These are phyloP conservation scores for Pseudomyrmex gracilis DNA, from an alignment of 1,140 invertebrate genomes.

Conservation along the genomic window DNA sequence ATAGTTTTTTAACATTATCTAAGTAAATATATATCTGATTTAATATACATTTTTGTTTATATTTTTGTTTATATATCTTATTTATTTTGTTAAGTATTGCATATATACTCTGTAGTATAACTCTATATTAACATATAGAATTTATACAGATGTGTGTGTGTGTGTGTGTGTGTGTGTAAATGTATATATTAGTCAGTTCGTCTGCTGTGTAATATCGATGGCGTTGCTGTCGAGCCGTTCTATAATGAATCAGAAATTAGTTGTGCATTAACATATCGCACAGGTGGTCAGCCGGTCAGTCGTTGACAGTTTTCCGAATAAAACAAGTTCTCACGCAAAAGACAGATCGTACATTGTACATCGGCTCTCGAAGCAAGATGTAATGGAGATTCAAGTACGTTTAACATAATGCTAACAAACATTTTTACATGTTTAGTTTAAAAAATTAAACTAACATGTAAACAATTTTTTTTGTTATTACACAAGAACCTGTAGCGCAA, in stretches of 20 bases:
- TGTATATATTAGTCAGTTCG: slow-evolving; percentile 14
- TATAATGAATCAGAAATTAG: slow-evolving; percentile 74
- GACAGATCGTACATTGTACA: slow-evolving; percentile 17
- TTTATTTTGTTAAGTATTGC: no score
- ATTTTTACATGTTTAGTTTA: no score
- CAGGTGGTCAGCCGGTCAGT: slow-evolving; percentile 65
- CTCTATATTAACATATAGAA: no score
- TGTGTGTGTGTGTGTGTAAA: no score
- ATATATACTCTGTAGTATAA: no score
- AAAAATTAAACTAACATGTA: slow-evolving; percentile 21
- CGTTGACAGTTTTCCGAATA: slow-evolving; percentile 69
- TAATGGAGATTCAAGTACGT: slow-evolving; percentile 68
- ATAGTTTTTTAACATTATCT: no score
- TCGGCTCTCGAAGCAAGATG: slow-evolving; percentile 42
- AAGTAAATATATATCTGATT: no score
- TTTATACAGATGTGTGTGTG: no score
- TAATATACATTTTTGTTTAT: no score
- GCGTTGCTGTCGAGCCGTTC: slow-evolving; percentile 35
- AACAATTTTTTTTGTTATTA: no score
- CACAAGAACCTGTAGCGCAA: background rate
- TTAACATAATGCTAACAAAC: slow-evolving; percentile 53
- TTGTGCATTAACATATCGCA: slow-evolving; percentile 69
- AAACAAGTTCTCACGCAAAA: slow-evolving; percentile 68
- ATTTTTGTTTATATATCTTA: no score
- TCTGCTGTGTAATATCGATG: slow-evolving; percentile 4